Evolutionary conservation across 2,797 vertebrate genomes (phyloP), one percentile per base, ranked within the genome.

Genomic region (Anolis apletophallus): DNA sequence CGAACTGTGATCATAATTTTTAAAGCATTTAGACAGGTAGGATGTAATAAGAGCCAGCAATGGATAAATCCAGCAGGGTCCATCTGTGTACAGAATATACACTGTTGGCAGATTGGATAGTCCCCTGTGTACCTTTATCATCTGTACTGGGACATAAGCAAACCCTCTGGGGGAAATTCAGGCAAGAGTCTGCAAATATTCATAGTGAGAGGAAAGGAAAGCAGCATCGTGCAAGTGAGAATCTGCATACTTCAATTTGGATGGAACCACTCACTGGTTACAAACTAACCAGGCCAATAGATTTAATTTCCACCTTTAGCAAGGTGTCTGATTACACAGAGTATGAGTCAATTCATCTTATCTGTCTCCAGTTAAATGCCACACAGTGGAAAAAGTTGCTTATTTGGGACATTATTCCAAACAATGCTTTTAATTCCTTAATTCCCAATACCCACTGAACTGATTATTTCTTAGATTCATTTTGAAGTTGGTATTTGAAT

Each of bases 401-500:
- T 55, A 61, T 86, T 79, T 59, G 3, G 55, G 50, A 1, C 17
- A 8, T 71, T 88, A 77, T 72, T 17, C 87, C 26, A 32, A 23
- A 26, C 21, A 40, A 73, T 85, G 1, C 57, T 88, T 88, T 67
- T 69, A 85, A 9, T 32, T 73, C 72, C 9, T 23, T 17, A 13
- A 0, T 1, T 5, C 13, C 26, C 21, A 19, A 40, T 0, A 40
- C 81, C 29, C 5, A 17, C 57, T 57, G 50, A 46, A n/a, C 1
- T 76, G 82, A 26, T 6, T n/a, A 81, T n/a, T 16, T 80, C 3
- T 50, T 80, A n/a, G 2, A 34, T 52, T 85, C 2, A 46, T 68
- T 86, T 76, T 69, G 50, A 46, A 81, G 23, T 84, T 73, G 69
- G 55, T 80, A 2, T 59, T 85, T 90, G 36, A 79, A 19, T 40